phyloP scores from a whole-genome alignment of 2,113 vertebrate genomes.

The Trematomus loennbergii region DNA sequence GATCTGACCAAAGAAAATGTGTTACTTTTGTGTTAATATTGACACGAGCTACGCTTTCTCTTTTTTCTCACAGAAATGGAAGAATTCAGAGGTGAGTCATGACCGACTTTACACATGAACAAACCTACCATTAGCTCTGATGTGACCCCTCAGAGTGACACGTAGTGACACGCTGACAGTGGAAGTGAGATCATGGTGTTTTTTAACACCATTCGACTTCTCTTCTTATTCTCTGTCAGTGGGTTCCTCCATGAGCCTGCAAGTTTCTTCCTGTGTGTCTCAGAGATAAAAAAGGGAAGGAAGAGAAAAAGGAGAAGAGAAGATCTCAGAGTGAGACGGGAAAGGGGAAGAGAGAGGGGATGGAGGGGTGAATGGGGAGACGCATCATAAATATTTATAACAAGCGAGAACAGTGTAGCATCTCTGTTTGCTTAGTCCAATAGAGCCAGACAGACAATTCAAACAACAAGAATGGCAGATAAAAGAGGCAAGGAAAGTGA shows the following conservation, averaged over 20 bases:
- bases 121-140: too few species aligned
- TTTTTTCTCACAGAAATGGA: constrained; percentile 63
- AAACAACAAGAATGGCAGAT: constrained; percentile 54
- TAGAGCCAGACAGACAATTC: constrained; percentile 57
- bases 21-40: background rate
- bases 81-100: constrained; percentile 75
- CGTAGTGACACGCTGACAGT: constrained; percentile 42
- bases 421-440: constrained; percentile 77
- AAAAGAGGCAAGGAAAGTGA: constrained; percentile 32
- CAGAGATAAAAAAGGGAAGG: constrained; percentile 56
- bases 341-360: constrained; percentile 19
- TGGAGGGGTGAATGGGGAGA: constrained; percentile 42
- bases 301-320: constrained; percentile 51
- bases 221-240: constrained; percentile 56
- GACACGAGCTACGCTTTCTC: constrained; percentile 22
- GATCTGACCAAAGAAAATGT: too few species aligned
- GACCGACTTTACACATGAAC: background rate
- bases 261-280: constrained; percentile 43
- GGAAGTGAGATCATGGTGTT: constrained; percentile 56
- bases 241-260: constrained; percentile 13
- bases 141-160: background rate
- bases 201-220: constrained; percentile 37
- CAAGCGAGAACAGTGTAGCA: constrained; percentile 48
- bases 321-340: constrained; percentile 42
- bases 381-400: constrained; percentile 80